Evolutionary conservation across 35 echinoderm and acorn worm genomes (phyloP).

Genomic region (Lytechinus variegatus): DNA sequence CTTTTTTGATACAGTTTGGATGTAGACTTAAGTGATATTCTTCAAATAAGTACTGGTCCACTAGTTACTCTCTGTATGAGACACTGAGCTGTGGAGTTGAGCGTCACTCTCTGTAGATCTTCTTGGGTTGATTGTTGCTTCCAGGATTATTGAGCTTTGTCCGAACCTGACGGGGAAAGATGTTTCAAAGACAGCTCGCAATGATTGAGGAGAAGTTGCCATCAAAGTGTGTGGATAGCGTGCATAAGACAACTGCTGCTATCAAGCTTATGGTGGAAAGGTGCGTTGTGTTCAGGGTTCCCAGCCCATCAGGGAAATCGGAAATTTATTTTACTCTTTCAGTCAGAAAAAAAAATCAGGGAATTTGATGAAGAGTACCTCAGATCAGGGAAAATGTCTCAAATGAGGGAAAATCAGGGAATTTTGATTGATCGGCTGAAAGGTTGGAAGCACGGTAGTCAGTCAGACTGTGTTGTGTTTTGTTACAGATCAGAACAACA

Average conservation of each 20-base stretch:
- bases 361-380: too few relatives aligned
- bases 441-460: too few relatives aligned
- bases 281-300: not conserved
- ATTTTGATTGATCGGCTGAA: too few relatives aligned
- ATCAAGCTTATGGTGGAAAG: not conserved
- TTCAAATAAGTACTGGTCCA: not conserved
- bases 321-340: too few relatives aligned
- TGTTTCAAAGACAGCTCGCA: not conserved
- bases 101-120: too few relatives aligned
- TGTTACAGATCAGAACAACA: too few relatives aligned
- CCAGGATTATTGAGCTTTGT: not conserved
- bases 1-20: not conserved
- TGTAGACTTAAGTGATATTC: not conserved
- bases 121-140: too few relatives aligned
- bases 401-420: too few relatives aligned
- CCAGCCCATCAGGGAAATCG: too few relatives aligned
- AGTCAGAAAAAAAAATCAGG: too few relatives aligned
- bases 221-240: not conserved
- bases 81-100: not conserved
- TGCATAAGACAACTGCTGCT: not conserved
- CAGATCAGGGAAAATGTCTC: too few relatives aligned
- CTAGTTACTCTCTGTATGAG: not conserved
- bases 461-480: too few relatives aligned
- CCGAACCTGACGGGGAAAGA: not conserved
- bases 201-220: not conserved